Evolutionary conservation across 2,113 vertebrate genomes (phyloP), one percentile per base, ranked within the genome.

Genomic region (Trogon melanurus): DNA sequence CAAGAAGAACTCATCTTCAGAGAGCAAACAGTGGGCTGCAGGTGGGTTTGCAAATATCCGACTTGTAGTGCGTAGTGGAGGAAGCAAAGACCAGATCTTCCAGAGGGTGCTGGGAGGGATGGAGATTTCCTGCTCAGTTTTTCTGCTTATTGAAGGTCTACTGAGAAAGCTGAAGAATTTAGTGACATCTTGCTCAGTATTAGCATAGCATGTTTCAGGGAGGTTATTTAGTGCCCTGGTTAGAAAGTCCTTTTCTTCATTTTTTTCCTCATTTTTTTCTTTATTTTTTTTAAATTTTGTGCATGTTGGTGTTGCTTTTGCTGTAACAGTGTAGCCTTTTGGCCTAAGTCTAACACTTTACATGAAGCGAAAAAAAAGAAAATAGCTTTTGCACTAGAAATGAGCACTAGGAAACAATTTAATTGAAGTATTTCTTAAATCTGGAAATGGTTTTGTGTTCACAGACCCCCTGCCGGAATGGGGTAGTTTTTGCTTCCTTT

Each of bases 361-460:
- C 65, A 62, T 27, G 60, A 57, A 50, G 30, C 79, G 65, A 58
- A 75, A 96, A 85, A 36, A 80, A 60, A 17, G 2, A 14, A 16
- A 2, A 5, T 1, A 0, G 1, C 3, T 73, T 94, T 90, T 85
- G 9, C 53, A 23, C 70, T 91, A 87, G 80, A 86, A 95, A 72
- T 75, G 45, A 94, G n/a, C 66, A 69, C 66, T 92, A 72, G 84
- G 93, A 94, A 91, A 76, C 70, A 89, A 79, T 93, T 89, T 87
- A 89, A 87, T 82, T 69, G 73, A 85, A 95, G 41, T 72, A 70
- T 60, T 95, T 95, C 89, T 89, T 79, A 85, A 96, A 96, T 94
- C 93, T 95, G 96, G 89, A 96, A 97, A 82, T 57, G 45, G 70
- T 95, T 97, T 95, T 87, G 61, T 89, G 80, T 94, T 96, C 93